These are phyloP conservation scores for Glossophaga mutica DNA, from an alignment of 2,797 vertebrate species.

Conservation along the genomic window DNA sequence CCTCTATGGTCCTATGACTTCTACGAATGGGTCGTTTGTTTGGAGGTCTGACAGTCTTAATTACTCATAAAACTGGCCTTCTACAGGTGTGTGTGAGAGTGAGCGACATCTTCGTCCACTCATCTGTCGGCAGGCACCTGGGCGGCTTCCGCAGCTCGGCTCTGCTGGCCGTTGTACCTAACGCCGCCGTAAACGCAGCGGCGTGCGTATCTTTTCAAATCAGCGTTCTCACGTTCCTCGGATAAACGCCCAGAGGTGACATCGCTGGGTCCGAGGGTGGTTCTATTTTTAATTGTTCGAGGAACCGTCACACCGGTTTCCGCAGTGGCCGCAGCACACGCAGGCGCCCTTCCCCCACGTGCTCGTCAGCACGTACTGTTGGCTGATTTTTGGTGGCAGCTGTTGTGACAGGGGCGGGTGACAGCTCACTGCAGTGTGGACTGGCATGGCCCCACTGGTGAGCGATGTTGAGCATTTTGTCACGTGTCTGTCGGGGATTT, in stretches of 20 bases:
- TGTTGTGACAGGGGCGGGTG: no score
- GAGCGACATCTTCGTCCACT: background rate
- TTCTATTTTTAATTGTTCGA: background rate
- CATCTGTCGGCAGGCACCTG: fast-evolving
- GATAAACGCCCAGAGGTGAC: background rate
- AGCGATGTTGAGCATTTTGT: background rate
- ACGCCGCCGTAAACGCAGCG: fast-evolving
- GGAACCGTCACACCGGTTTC: no score
- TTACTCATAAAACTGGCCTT: no score
- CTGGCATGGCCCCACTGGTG: background rate
- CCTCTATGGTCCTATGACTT: no score
- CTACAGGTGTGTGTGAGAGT: background rate
- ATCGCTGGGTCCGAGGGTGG: background rate
- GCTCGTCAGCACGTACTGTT: no score
- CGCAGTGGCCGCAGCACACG: background rate
- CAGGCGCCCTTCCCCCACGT: background rate
- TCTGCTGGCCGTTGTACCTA: fast-evolving
- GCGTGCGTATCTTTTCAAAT: background rate
- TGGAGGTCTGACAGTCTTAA: no score
- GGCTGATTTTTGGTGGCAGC: background rate
- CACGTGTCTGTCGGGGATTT: background rate
- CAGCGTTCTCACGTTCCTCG: no score
- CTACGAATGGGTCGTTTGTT: no score
- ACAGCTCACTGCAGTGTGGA: no score
- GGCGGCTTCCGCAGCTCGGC: background rate